Conservation (phyloP, 2,888 invertebrate species). For the Ophonus ardosiacus region DNA sequence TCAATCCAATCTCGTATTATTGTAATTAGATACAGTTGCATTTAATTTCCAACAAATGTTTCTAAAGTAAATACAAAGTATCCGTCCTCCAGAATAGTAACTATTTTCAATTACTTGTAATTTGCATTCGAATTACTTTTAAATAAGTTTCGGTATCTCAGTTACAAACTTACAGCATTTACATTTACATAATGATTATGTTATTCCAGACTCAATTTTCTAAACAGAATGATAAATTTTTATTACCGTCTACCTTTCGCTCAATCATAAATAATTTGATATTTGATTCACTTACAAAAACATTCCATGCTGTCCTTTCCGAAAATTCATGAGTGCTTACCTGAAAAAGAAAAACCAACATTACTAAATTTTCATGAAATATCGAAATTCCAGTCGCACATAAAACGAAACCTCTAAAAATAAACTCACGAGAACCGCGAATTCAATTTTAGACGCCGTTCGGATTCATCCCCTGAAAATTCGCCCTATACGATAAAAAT, state of each 20-base stretch:
- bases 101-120: background rate
- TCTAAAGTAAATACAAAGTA: background rate
- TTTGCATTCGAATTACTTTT: background rate
- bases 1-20: background rate
- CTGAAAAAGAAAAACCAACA: conserved; percentile 34
- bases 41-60: background rate
- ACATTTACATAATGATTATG: background rate
- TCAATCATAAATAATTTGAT: background rate
- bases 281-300: conserved; percentile 26
- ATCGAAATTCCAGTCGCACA: conserved; percentile 26
- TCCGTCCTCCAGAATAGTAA: background rate
- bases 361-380: conserved; percentile 45
- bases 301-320: conserved; percentile 5
- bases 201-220: conserved; percentile 5
- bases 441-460: background rate
- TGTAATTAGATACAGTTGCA: background rate
- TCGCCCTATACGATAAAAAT: background rate
- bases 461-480: background rate
- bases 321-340: conserved; percentile 32
- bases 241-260: background rate
- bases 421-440: background rate
- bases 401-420: conserved; percentile 26
- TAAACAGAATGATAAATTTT: background rate
- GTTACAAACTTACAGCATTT: background rate
- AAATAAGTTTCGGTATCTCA: background rate